These are phyloP conservation scores for Picathartes gymnocephalus DNA, from an alignment of 2,113 vertebrate species.

Conservation along the genomic window DNA sequence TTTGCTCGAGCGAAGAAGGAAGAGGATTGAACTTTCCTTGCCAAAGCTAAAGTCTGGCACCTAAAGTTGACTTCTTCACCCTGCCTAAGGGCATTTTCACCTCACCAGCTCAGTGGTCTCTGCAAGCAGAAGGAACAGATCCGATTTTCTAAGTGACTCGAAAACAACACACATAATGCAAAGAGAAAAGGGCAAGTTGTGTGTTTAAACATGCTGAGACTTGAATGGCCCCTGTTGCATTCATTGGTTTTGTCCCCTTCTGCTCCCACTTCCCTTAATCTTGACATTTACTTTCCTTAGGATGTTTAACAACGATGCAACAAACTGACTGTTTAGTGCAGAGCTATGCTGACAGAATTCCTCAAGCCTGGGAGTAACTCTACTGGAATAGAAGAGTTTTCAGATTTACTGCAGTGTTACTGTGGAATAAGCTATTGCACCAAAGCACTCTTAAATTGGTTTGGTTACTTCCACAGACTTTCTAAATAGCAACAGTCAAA, in stretches of 20 bases:
- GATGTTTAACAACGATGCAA: background rate
- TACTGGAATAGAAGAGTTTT: background rate
- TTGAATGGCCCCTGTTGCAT: background rate
- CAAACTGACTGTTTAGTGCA: background rate
- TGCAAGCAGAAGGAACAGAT: background rate
- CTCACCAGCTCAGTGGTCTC: background rate
- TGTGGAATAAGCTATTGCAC: background rate
- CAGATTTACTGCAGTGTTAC: background rate
- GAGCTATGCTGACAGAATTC: background rate
- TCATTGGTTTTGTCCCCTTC: background rate
- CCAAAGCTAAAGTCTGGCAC: background rate
- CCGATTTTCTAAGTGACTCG: background rate
- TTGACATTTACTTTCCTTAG: background rate
- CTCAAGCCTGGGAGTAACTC: background rate
- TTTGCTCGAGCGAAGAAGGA: background rate
- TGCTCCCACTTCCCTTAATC: background rate
- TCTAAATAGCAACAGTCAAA: background rate
- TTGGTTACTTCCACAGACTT: background rate
- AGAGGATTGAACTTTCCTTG: background rate
- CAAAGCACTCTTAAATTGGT: background rate
- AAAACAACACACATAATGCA: background rate
- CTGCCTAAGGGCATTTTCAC: background rate
- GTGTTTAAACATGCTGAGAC: background rate
- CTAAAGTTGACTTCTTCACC: background rate
- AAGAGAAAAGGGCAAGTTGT: background rate